Percentiles rank a stretch among this genome's conserved stretches.
Evolutionary conservation across 2,888 invertebrate species (phyloP).

Genomic region (Stegana nigrithorax): DNA sequence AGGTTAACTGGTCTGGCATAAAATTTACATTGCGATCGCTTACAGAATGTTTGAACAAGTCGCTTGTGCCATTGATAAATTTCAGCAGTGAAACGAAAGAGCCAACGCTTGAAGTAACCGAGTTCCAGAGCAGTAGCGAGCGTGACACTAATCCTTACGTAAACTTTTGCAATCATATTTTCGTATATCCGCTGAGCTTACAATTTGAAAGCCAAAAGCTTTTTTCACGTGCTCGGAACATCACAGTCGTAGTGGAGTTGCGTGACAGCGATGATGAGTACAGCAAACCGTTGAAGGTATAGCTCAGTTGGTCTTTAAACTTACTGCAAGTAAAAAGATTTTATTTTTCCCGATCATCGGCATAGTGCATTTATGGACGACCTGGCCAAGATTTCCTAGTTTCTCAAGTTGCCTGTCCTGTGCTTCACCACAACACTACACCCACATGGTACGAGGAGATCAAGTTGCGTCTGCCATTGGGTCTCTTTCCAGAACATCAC

Average conservation of each 20-base stretch:
- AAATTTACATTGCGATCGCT: background rate
- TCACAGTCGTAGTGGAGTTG: conserved; percentile 90
- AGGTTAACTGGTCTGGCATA: background rate
- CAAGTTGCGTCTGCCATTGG: conserved; percentile 89
- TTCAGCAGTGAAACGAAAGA: conserved; percentile 82
- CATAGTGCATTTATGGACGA: conserved; percentile 80
- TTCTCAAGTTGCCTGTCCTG: conserved; percentile 79
- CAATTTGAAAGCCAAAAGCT: conserved; percentile 92
- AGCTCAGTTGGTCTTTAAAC: too few relatives aligned
- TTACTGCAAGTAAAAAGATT: too few relatives aligned
- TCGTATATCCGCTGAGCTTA: conserved; percentile 87
- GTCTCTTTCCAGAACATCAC: conserved; percentile 88
- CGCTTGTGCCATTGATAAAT: conserved; percentile 85
- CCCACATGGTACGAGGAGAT: conserved; percentile 95
- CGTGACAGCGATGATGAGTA: conserved; percentile 83
- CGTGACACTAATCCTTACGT: conserved; percentile 83
- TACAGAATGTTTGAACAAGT: conserved; percentile 83
- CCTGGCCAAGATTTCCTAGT: conserved; percentile 76
- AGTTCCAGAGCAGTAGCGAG: conserved; percentile 78
- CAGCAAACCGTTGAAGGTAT: conserved; percentile 81
- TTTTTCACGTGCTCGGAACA: conserved; percentile 93
- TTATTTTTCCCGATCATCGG: too few relatives aligned
- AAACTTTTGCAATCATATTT: conserved; percentile 88
- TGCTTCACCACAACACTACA: conserved; percentile 88
- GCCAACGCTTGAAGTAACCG: conserved; percentile 86